These are phyloP conservation scores for Balaeniceps rex DNA, from an alignment of 2,113 vertebrate genomes.

Conservation along the genomic window DNA sequence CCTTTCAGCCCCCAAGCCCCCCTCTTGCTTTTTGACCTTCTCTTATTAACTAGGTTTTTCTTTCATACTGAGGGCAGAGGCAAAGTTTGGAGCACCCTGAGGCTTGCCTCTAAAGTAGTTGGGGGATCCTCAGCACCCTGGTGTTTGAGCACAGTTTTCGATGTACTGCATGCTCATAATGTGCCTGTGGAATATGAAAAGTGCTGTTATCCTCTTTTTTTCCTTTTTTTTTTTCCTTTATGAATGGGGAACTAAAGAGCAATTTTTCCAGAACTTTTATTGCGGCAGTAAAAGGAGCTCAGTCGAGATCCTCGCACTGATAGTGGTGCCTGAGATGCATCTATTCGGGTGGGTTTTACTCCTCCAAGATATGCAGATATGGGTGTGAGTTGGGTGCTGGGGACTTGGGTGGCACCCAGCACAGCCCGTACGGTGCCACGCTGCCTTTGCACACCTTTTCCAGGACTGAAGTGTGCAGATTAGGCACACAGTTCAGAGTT, in stretches of 20 bases:
- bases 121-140: background rate
- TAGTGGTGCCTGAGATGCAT: background rate
- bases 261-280: background rate
- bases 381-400: background rate
- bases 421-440: fast-evolving
- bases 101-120: background rate
- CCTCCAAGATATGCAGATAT: background rate
- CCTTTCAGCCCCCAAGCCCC: background rate
- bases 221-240: background rate
- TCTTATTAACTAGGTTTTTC: background rate
- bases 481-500: background rate
- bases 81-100: background rate
- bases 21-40: background rate
- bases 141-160: background rate
- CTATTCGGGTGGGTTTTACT: background rate
- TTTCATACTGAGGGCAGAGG: background rate
- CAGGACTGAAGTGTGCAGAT: background rate
- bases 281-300: background rate
- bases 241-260: background rate
- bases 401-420: background rate
- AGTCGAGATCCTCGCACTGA: background rate
- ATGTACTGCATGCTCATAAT: background rate
- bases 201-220: background rate
- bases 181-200: background rate
- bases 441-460: background rate